These are phyloP conservation scores for Himalopsyche tibetana DNA, from an alignment of 2,888 invertebrate species.

Conservation along the genomic window DNA sequence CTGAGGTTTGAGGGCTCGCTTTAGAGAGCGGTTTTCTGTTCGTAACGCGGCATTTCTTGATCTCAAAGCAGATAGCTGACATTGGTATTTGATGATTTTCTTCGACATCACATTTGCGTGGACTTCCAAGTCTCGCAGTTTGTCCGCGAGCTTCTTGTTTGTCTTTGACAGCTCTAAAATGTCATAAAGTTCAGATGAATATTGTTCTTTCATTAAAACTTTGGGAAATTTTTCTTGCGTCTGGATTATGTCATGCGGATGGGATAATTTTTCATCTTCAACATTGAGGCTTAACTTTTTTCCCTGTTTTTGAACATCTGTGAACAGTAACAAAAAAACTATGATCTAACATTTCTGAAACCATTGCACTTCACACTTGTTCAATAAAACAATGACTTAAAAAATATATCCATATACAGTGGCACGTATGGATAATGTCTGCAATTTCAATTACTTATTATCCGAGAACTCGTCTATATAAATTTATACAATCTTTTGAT, in stretches of 20 bases:
- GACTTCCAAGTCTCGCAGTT: neutral
- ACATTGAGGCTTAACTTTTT: neutral
- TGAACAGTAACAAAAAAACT: neutral
- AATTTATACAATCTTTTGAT: no score
- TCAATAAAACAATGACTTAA: no score
- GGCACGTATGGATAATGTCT: no score
- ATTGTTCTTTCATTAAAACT: neutral
- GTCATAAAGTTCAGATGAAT: neutral
- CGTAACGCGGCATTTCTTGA: neutral
- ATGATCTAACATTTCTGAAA: no score
- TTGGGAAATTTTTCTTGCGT: neutral
- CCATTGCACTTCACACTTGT: no score
- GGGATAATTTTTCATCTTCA: neutral
- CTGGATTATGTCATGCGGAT: neutral
- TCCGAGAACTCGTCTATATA: no score
- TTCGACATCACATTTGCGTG: slow-evolving; percentile 12
- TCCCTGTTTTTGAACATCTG: neutral
- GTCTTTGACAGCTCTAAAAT: neutral
- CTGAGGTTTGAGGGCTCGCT: neutral
- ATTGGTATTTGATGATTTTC: slow-evolving; percentile 2
- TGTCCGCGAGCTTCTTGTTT: slow-evolving; percentile 2
- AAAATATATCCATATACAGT: no score
- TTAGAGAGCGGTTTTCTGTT: neutral
- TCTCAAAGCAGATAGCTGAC: neutral
- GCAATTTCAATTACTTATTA: no score